A percentile compares a stretch with the other conserved stretches of the same genome.
Evolutionary conservation across 2,888 invertebrate genomes (phyloP).

Genomic region (Coelopa pilipes): DNA sequence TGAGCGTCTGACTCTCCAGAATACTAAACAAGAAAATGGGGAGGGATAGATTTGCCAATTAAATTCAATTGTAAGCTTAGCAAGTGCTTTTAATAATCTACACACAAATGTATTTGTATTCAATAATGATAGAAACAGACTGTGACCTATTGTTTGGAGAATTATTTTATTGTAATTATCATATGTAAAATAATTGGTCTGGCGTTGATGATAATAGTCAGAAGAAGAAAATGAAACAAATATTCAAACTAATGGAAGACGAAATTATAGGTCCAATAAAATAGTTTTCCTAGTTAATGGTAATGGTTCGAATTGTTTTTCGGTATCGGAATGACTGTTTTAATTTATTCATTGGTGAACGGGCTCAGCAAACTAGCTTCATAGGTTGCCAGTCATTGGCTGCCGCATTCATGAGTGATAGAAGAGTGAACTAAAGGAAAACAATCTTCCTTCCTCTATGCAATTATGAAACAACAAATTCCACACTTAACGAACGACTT

Average conservation of each 20-base stretch:
- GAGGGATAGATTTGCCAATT: conserved; percentile 43
- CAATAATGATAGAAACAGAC: neutral
- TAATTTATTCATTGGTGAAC: no score
- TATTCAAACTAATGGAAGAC: neutral
- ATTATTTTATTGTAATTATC: neutral
- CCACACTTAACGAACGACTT: conserved; percentile 14
- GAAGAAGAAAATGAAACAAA: neutral
- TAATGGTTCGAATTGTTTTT: no score
- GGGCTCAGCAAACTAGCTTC: no score
- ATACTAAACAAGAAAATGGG: conserved; percentile 7
- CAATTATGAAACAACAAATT: conserved; percentile 9
- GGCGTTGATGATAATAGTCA: neutral
- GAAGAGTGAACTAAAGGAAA: neutral
- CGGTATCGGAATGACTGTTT: no score
- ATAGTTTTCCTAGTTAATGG: neutral
- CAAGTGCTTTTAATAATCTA: conserved; percentile 30
- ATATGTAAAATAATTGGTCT: neutral
- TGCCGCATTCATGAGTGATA: no score
- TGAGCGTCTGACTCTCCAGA: conserved; percentile 1
- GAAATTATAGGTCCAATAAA: neutral
- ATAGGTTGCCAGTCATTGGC: no score
- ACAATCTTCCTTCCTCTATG: conserved; percentile 11
- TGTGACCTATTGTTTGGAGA: neutral
- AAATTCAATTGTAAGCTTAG: conserved; percentile 41
- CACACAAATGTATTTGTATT: neutral